Base-by-base conservation (phyloP, 53 echinoderm and acorn worm species). In the Zoroaster sp. region DNA sequence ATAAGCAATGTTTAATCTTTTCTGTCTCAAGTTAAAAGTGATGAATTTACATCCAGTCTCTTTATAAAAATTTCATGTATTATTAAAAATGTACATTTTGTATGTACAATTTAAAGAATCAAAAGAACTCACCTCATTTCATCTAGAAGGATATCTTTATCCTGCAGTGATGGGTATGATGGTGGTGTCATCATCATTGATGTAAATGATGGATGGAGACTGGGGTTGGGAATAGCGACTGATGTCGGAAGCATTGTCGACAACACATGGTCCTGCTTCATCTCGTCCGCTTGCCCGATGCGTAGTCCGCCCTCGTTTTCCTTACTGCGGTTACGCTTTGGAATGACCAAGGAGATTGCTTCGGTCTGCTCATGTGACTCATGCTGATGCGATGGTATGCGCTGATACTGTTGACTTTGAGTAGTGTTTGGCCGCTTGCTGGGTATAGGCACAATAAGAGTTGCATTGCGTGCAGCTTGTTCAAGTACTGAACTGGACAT, bases 171-270 rank as follows among this genome's bases (percentile, higher is more conserved):
- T 55, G 66, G n/a, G 73, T n/a, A 73, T 18, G 75, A 67, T 73
- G 88, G 74, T 4, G 91, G 86, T 11, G 75, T 55, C 94, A 92
- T 79, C 77, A 92, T 80, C 45, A 89, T 93, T 36, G 93, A 86
- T 45, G 94, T 87, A 28, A 96, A 95, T 11, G 94, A 93, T 33
- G 80, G 95, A 46, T 98, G 94, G 41, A 98, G 91, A 66, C 94
- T 95, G n/a, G 98, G 98, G 75, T 98, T 98, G 53, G 98, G 98
- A 69, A 98, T 95, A 72, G 98, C 98, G 4, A 98, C 98, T 3
- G 92, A 94, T 63, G 98, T 98, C 86, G 98, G 95, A 89, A 98
- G 75, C 73, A 83, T 85, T 9, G 89, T 69, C 1, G 96, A 90
- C 54, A 94, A 72, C 12, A 82, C 40, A 54, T 72, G 90, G 32